Evolutionary conservation across 2,888 invertebrate species (phyloP).

Genomic region (Allolobophora icterica): DNA sequence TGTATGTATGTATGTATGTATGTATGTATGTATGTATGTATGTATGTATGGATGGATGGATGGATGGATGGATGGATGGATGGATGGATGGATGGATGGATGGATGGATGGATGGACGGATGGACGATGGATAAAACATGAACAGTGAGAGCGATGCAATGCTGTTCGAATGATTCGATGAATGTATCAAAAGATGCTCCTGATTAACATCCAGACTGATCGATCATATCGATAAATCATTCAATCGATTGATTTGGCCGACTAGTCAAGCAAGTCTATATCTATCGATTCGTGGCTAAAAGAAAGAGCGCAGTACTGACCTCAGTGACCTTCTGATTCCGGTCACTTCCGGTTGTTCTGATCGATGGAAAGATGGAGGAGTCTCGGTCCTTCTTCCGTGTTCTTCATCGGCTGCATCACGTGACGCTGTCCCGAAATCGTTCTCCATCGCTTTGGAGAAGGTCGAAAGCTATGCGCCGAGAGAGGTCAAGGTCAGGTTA

Average conservation of each 20-base stretch:
- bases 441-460: neutral
- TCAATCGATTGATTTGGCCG: neutral
- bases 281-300: neutral
- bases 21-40: neutral
- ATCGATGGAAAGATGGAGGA: neutral
- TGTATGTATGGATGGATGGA: neutral
- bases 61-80: neutral
- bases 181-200: neutral
- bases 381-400: neutral
- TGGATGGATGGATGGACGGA: neutral
- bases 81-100: neutral
- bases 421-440: neutral
- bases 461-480: neutral
- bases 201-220: neutral
- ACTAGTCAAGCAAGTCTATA: neutral
- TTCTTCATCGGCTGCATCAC: conserved; percentile 3
- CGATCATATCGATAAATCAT: neutral
- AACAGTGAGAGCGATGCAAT: neutral
- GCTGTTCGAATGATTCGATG: neutral
- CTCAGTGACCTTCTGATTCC: conserved; percentile 11
- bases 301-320: neutral
- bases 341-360: neutral
- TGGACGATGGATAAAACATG: too few relatives aligned
- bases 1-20: neutral
- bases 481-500: neutral